Percentiles rank a stretch among this genome's conserved stretches.
Evolutionary conservation across 2,113 vertebrate species (phyloP).

Genomic region (Scatophagus argus): DNA sequence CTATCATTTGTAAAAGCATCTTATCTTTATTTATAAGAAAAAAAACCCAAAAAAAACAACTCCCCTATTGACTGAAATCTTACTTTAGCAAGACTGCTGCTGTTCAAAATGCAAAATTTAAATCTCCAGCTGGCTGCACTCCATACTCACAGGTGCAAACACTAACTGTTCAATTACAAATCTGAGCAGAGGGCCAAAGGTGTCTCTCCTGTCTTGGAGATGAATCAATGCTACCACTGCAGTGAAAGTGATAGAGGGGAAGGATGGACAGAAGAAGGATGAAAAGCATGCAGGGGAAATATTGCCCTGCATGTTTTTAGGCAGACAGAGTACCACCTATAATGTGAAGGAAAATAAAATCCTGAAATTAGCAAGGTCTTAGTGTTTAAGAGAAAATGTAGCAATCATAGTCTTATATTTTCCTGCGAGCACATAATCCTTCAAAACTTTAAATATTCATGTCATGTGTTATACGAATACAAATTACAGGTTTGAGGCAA

Average conservation of each 20-base stretch:
- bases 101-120: background rate
- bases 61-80: background rate
- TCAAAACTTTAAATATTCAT: background rate
- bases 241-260: background rate
- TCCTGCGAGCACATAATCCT: background rate
- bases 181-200: constrained; percentile 32
- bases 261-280: constrained; percentile 13
- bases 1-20: background rate
- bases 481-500: background rate
- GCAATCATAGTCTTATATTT: background rate
- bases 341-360: background rate
- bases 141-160: constrained; percentile 24
- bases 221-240: constrained; percentile 26
- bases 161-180: constrained; percentile 39
- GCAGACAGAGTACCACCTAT: background rate
- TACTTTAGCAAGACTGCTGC: background rate
- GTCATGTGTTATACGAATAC: background rate
- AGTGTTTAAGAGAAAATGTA: background rate
- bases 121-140: background rate
- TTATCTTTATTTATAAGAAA: background rate
- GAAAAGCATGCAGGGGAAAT: background rate
- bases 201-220: constrained; percentile 30
- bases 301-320: background rate
- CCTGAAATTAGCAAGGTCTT: background rate
- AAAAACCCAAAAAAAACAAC: too few relatives aligned